A percentile compares a stretch with the other conserved stretches of the same genome.
phyloP scores from a whole-genome alignment of 2,888 invertebrate species.

The Vesta saturnalis region DNA sequence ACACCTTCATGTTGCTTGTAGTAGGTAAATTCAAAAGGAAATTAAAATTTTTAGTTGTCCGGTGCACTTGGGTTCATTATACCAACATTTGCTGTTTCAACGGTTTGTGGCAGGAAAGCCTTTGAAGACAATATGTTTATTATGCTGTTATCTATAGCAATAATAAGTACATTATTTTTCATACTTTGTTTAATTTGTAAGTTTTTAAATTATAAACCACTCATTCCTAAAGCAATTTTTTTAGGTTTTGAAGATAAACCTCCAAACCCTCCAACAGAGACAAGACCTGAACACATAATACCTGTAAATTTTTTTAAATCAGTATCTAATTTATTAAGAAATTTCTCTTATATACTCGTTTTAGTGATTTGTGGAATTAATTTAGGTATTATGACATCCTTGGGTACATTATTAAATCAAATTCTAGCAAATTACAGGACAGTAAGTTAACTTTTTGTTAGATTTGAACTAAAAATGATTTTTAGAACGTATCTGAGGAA shows the following conservation, averaged over 20 bases:
- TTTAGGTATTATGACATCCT: slow-evolving; percentile 96
- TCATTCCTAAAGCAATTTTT: background rate
- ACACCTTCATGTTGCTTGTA: no score
- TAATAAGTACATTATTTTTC: background rate
- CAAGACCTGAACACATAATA: background rate
- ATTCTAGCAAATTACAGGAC: slow-evolving; percentile 86
- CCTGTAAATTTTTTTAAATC: background rate
- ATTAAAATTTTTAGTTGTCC: background rate
- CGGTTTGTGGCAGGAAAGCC: background rate
- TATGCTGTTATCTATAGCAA: background rate
- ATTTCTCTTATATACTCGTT: background rate
- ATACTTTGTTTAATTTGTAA: background rate
- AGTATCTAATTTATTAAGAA: background rate
- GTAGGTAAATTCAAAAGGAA: no score
- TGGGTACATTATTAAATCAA: slow-evolving; percentile 93
- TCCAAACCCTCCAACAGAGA: background rate
- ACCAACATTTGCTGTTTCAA: background rate
- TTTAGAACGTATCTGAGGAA: slow-evolving; percentile 71
- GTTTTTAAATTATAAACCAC: background rate
- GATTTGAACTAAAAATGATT: slow-evolving; percentile 38
- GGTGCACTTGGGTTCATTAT: background rate
- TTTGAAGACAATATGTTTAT: background rate
- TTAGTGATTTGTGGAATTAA: slow-evolving; percentile 91
- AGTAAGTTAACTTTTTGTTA: slow-evolving; percentile 65
- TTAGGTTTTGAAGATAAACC: slow-evolving; percentile 15